A percentile compares a stretch with the other conserved stretches of the same genome.
phyloP scores from a whole-genome alignment of 2,113 vertebrate species.

The Corythornis madagascariensis region DNA sequence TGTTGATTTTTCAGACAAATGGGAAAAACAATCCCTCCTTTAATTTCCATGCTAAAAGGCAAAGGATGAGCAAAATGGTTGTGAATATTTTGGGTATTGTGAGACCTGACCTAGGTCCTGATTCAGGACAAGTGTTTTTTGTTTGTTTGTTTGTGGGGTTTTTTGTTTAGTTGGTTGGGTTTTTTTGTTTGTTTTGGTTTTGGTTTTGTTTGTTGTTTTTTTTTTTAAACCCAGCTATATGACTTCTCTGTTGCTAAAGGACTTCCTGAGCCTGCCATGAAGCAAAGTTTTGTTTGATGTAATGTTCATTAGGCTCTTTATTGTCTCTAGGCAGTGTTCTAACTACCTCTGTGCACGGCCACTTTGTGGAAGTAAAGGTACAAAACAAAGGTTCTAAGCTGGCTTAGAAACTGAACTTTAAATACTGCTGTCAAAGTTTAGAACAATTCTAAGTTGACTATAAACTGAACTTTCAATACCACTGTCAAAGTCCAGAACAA shows the following conservation, averaged over 20 bases:
- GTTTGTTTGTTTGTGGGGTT: no score
- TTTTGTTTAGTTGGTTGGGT: no score
- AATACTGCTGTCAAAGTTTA: background rate
- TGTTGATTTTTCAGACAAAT: background rate
- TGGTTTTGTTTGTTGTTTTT: background rate
- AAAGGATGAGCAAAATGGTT: background rate
- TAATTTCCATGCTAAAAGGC: background rate
- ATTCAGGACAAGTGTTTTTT: background rate
- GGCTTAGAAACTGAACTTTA: conserved; percentile 8
- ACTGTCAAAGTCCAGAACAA: background rate
- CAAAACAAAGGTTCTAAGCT: background rate
- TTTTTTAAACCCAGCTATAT: background rate
- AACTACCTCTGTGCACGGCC: background rate
- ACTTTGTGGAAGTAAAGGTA: background rate
- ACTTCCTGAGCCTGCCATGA: background rate
- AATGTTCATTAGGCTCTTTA: background rate
- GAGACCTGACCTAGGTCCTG: conserved; percentile 56
- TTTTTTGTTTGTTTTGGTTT: no score
- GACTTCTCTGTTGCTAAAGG: background rate
- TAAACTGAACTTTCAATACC: background rate
- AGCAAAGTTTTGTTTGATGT: background rate
- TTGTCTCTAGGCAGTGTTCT: background rate
- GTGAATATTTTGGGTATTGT: background rate
- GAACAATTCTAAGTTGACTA: background rate
- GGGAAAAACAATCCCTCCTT: background rate